Conservation (phyloP, 2,888 invertebrate genomes). For the Dilophus febrilis region DNA sequence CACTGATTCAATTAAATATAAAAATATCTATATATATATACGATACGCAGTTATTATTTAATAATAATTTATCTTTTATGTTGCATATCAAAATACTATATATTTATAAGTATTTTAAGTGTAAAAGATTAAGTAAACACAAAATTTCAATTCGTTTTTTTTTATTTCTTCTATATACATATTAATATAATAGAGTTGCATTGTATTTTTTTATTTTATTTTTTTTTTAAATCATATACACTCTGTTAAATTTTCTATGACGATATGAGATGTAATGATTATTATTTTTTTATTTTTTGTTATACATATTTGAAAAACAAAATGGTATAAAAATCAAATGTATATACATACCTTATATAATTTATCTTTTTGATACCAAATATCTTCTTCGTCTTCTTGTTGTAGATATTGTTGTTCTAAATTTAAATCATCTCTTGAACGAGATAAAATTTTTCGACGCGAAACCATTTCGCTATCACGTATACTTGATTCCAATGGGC, state of each 20-base stretch:
- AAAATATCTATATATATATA: too few species aligned
- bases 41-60: too few species aligned
- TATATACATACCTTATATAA: constrained; percentile 76
- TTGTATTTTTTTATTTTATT: not conserved
- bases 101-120: too few species aligned
- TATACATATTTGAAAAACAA: constrained; percentile 49
- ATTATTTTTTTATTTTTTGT: not conserved
- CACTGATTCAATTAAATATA: too few species aligned
- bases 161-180: too few species aligned
- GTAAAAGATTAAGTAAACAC: too few species aligned
- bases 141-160: too few species aligned
- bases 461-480: constrained; percentile 66
- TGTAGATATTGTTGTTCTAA: constrained; percentile 54
- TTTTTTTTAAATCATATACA: not conserved
- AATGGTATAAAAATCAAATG: constrained; percentile 14
- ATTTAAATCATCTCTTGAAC: constrained; percentile 80
- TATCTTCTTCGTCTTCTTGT: constrained; percentile 71
- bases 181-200: not conserved
- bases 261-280: too few species aligned
- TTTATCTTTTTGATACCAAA: constrained; percentile 89
- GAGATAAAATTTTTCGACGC: constrained; percentile 75
- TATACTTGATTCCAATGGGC: constrained; percentile 10
- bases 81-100: too few species aligned
- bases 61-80: too few species aligned
- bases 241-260: not conserved